Conservation (phyloP, 2,113 vertebrate species). For the Chaetodon trifascialis region DNA sequence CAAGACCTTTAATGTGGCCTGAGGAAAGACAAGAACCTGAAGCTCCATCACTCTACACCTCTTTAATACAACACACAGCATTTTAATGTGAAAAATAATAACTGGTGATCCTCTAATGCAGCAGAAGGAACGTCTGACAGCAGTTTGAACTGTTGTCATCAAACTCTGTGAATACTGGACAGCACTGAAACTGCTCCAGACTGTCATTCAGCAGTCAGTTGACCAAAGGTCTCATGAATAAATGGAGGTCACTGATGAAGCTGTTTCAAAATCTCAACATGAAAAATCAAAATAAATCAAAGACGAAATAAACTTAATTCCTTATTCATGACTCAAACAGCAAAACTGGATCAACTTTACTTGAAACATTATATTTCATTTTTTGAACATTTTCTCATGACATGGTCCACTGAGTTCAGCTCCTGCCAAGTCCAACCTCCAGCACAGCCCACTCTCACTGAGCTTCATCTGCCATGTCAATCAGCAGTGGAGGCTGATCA, state of each 20-base stretch:
- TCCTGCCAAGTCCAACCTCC: not conserved
- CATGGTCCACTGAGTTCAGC: conserved; percentile 21
- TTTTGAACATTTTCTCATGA: conserved; percentile 14
- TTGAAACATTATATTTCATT: not conserved
- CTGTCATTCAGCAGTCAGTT: not conserved
- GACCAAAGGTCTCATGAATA: not conserved
- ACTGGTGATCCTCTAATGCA: too few relatives aligned
- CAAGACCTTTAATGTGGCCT: conserved; percentile 11
- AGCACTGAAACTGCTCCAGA: not conserved
- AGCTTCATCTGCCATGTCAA: conserved; percentile 9
- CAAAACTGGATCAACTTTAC: not conserved
- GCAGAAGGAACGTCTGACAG: too few relatives aligned
- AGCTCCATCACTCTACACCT: not conserved
- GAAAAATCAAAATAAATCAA: not conserved
- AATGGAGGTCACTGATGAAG: not conserved
- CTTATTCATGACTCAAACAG: not conserved
- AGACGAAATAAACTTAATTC: not conserved
- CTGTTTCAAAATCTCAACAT: not conserved
- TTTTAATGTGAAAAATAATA: too few relatives aligned
- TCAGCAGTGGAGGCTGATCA: conserved; percentile 1
- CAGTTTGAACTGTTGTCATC: too few relatives aligned
- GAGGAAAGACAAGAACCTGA: conserved; percentile 17
- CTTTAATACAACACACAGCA: not conserved
- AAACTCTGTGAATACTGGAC: too few relatives aligned
- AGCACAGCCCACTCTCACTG: conserved; percentile 8